Conservation (phyloP, 1,140 invertebrate species). For the Mercenaria mercenaria region DNA sequence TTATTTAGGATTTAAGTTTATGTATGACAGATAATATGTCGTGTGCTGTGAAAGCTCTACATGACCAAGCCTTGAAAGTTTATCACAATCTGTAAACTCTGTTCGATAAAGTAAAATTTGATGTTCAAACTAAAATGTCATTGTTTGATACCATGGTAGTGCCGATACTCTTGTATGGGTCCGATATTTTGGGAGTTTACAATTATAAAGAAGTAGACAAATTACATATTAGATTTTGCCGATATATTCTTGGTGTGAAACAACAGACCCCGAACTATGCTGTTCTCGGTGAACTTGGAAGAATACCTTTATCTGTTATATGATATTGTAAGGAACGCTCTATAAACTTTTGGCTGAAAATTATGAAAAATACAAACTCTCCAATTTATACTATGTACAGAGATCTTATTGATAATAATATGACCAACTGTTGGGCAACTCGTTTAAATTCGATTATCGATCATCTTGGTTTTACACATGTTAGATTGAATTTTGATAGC, state of each 20-base stretch:
- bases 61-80: background rate
- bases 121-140: slow-evolving; percentile 11
- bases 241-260: slow-evolving; percentile 17
- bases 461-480: too few relatives aligned
- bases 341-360: background rate
- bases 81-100: slow-evolving; percentile 1
- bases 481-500: background rate
- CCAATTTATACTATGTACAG: too few relatives aligned
- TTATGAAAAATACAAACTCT: background rate
- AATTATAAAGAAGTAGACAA: slow-evolving; percentile 11
- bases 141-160: slow-evolving; percentile 36
- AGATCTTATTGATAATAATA: too few relatives aligned
- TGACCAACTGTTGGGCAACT: background rate
- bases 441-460: background rate
- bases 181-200: slow-evolving; percentile 42
- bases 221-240: slow-evolving; percentile 33
- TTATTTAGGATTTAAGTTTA: slow-evolving; percentile 19
- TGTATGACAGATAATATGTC: background rate
- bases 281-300: background rate
- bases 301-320: background rate
- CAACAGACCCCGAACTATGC: slow-evolving; percentile 13
- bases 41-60: background rate
- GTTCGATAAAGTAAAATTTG: background rate
- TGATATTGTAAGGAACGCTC: background rate
- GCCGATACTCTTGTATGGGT: slow-evolving; percentile 47